These are phyloP conservation scores for Chrysodeixis includens DNA, from an alignment of 2,888 invertebrate species.

Conservation along the genomic window DNA sequence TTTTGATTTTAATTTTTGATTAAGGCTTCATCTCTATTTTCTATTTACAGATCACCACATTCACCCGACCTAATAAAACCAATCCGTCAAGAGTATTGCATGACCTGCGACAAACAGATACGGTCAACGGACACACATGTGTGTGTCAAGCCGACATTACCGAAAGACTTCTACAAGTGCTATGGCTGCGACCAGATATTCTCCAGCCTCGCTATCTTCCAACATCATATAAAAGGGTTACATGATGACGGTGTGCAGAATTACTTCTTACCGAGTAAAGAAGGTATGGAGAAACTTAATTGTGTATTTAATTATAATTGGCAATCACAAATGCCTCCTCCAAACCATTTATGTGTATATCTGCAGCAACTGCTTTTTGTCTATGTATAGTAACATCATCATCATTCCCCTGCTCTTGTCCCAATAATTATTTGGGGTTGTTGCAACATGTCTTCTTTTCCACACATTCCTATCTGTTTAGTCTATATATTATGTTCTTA, in stretches of 20 bases:
- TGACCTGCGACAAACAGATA: slow-evolving; percentile 56
- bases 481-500: no score
- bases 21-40: no score
- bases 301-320: no score
- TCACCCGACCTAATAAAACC: slow-evolving; percentile 67
- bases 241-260: slow-evolving; percentile 68
- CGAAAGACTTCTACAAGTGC: slow-evolving; percentile 56
- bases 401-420: no score
- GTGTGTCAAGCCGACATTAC: slow-evolving; percentile 18
- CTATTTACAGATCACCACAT: slow-evolving; percentile 62
- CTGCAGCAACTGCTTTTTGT: no score
- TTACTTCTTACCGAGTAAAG: slow-evolving; percentile 68
- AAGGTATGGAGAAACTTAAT: slow-evolving; percentile 26
- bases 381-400: no score
- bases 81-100: slow-evolving; percentile 64
- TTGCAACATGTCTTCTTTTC: no score
- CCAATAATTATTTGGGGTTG: no score
- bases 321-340: no score
- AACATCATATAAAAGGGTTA: slow-evolving; percentile 66
- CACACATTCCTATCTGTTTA: no score
- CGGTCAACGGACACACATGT: slow-evolving; percentile 26
- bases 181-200: slow-evolving; percentile 68
- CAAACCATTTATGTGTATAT: no score
- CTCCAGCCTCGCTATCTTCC: slow-evolving; percentile 61
- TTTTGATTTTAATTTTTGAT: no score